A percentile compares a stretch with the other conserved stretches of the same genome.
These are phyloP conservation scores for Mus caroli DNA, from an alignment of 2,797 vertebrate genomes.

Conservation along the genomic window DNA sequence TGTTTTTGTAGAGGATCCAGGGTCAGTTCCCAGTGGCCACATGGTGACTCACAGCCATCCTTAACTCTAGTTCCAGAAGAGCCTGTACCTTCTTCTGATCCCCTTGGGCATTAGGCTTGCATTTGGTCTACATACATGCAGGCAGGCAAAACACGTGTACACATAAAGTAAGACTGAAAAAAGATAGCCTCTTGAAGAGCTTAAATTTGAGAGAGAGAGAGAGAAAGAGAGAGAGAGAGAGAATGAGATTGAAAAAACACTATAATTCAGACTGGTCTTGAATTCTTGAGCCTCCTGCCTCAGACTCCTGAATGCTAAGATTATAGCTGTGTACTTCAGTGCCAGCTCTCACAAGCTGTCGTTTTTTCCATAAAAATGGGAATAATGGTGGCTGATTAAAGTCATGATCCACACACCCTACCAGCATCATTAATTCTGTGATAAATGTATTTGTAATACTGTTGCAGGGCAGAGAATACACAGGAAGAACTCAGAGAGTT, in stretches of 20 bases:
- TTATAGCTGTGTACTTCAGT: not conserved
- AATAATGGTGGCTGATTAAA: not conserved
- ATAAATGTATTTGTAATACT: conserved; percentile 49
- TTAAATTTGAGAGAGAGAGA: not conserved
- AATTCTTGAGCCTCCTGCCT: not conserved
- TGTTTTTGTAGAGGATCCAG: not conserved
- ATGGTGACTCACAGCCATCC: not conserved
- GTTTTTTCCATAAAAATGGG: conserved; percentile 4
- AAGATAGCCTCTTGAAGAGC: not conserved
- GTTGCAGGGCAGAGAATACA: conserved; percentile 92
- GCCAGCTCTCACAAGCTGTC: not conserved
- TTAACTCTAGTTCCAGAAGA: not conserved
- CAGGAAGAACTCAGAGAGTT: conserved; percentile 97
- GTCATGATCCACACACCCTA: too few species aligned
- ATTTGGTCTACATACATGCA: not conserved
- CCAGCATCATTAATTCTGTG: not conserved
- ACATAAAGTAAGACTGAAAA: not conserved
- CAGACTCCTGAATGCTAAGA: not conserved
- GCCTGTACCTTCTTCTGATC: not conserved
- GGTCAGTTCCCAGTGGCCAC: not conserved
- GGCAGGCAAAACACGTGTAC: not conserved
- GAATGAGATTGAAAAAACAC: not conserved
- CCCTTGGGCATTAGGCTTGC: not conserved
- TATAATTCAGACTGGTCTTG: not conserved
- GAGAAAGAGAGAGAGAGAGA: too few species aligned